Evolutionary conservation across 2,888 invertebrate genomes (phyloP), one percentile per base, ranked within the genome.

Genomic region (Merodon equestris): DNA sequence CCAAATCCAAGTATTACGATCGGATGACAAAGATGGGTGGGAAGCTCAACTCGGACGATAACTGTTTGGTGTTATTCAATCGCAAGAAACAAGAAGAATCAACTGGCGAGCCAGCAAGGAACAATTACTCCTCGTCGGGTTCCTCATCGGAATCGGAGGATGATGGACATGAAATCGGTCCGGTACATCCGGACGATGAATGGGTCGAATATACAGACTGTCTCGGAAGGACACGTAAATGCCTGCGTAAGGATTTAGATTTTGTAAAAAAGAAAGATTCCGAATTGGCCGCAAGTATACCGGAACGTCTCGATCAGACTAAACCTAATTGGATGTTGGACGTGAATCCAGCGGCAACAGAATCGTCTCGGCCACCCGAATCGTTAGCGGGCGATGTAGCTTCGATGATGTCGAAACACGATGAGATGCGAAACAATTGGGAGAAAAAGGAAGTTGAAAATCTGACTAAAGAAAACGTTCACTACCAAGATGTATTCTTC

Each of bases 401-500:
- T 27, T 91, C 91, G 1, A 87, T 88, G 54, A 91, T 91, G 86
- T 91, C 91, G 84, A 90, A 92, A 84, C 90, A 92, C 45, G 93
- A 94, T 85, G 92, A 94, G 72, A 91, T 96, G 89, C 91, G 96
- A 51, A 90, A 93, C 82, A 94, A 96, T 86, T 98, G 97, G 97
- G 96, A 97, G 84, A 90, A 94, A 81, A 95, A 97, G 84, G 96
- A 95, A 85, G 91, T 90, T 53, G 93, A 94, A 84, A 89, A 96
- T 58, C 86, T 92, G 0, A 91, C 93, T 2, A 94, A 96, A 88
- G 90, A 92, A 72, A 91, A 94, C 88, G 91, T 96, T 57, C 97
- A 98, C 89, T 98, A 98, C 86, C 95, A 97, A 88, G 97, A 98
- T 90, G 91, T 98, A 58, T 91, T 96, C 67, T 97, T 94, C 88